Evolutionary conservation across 2,113 vertebrate genomes (phyloP), one percentile per base, ranked within the genome.

Genomic region (Anser cygnoides): DNA sequence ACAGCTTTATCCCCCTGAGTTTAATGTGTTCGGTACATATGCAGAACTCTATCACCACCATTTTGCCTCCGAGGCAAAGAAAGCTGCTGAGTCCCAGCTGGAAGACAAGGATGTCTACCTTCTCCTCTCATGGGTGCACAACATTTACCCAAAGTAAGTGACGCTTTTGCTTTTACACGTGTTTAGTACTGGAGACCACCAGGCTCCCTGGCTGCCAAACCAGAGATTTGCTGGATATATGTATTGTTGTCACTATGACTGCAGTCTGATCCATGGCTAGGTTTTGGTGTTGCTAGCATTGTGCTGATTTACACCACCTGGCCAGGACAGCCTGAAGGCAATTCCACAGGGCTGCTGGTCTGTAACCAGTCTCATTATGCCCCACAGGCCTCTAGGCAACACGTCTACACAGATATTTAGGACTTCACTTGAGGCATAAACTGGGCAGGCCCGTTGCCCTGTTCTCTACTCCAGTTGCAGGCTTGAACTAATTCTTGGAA

Each of bases 91-190:
- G 41, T 97, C 97, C 44, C 96, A 92, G 44, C 93, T 98, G 70
- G 97, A 97, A 21, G 49, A 92, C 6, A 97, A 98, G 7, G 99
- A 99, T 87, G 96, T 96, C 87, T 95, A 96, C 93, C 98, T 98
- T 73, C 95, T 99, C 84, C 98, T 99, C 80, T 77, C 96, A 13
- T 99, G 99, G 99, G 97, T 98, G 94, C 97, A 98, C 54, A 96
- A 97, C 57, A 72, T 95, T 59, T 99, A 99, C 92, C 98, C 98
- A 68, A 97, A 98, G 98, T 98, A 98, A 98, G 98, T 81, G 16
- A 66, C n/a, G 5, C 18, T 78, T 63, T 80, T 54, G 8, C 18
- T 78, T 66, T 80, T 54, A 44, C 14, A 21, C 3, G 4, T 52
- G 11, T 81, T 77, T 92, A 50, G 19, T 37, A 13, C 70, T 77